Evolutionary conservation across 2,888 invertebrate species (phyloP), one percentile per base, ranked within the genome.

Genomic region (Brachyopa scutellaris): DNA sequence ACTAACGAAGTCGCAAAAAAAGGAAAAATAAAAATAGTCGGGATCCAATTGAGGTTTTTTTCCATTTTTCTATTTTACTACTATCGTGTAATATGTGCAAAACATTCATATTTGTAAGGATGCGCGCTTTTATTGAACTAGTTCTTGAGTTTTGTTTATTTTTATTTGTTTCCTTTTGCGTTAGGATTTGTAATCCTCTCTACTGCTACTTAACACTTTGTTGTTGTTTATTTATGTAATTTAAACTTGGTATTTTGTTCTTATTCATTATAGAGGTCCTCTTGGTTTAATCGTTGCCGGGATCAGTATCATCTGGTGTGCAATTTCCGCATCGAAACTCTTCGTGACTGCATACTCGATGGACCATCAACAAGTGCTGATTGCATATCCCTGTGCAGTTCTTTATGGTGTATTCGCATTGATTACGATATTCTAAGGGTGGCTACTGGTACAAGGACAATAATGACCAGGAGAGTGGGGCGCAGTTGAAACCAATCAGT

Each of bases 351-450:
- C 95, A 19, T 91, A 95, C 85, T 91, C 92, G 80, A 94, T 95
- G 94, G 93, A 94, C 87, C 93, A 93, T 88, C 95, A 94, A 89
- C 94, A 94, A 90, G 91, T 93, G 49, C 90, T 94, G 76, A 93
- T 94, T 85, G 94, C 95, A 72, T 95, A 95, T 91, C 95, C 95
- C 9, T 95, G 95, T 90, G 94, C 94, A 26, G 92, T 95, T 77
- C 92, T 95, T 77, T 95, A 95, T 88, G 94, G 94, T 73, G 94
- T 95, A 67, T 95, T 95, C 89, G 95, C 95, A 47, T 92, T 95
- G 83, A 92, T 95, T 85, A 94, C 95, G 79, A 93, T 95, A 86
- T 95, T 95, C 90, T 95, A 91, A 92, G 67, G 17, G 59, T 85
- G 85, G 55, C n/a, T 26, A 26, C 6, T 6, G 26, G 26, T 38